A percentile compares a stretch with the other conserved stretches of the same genome.
Evolutionary conservation across 2,888 invertebrate genomes (phyloP).

Genomic region (Arenicola marina): DNA sequence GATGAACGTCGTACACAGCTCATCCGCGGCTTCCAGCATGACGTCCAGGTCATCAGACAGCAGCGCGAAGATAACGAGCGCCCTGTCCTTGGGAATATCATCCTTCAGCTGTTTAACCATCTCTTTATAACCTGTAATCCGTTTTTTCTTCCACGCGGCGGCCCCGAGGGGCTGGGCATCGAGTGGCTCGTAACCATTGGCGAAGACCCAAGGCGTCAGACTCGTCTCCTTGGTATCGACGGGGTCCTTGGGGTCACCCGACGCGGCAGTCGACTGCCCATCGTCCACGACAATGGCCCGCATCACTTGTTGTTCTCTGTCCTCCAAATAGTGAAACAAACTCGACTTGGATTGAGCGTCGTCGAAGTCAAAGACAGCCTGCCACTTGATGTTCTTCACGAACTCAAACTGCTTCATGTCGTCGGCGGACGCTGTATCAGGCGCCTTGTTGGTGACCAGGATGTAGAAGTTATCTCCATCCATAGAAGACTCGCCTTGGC

Average conservation of each 20-base stretch:
- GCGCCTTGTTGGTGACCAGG: neutral
- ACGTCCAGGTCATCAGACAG: conserved; percentile 38
- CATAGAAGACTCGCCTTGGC: neutral
- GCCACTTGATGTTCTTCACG: neutral
- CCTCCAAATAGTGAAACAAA: conserved; percentile 12
- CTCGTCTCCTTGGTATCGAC: conserved; percentile 32
- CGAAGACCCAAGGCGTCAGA: conserved; percentile 39
- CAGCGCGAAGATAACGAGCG: conserved; percentile 37
- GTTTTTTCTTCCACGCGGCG: conserved; percentile 36
- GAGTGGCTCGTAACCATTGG: conserved; percentile 38
- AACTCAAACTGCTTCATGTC: neutral
- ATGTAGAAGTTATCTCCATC: neutral
- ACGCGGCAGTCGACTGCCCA: conserved; percentile 9
- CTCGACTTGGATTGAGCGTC: neutral
- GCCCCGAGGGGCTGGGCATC: conserved; percentile 19
- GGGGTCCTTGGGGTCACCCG: conserved; percentile 29
- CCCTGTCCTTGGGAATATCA: conserved; percentile 37
- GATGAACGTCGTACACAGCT: conserved; percentile 34
- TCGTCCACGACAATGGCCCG: conserved; percentile 9
- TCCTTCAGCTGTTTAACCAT: conserved; percentile 32
- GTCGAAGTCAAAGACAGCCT: conserved; percentile 27
- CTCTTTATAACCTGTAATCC: conserved; percentile 39
- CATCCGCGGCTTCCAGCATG: conserved; percentile 39
- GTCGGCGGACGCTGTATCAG: neutral
- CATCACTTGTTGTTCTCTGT: conserved; percentile 8